These are phyloP conservation scores for Pararge aegeria DNA, from an alignment of 1,140 invertebrate genomes.

Conservation along the genomic window DNA sequence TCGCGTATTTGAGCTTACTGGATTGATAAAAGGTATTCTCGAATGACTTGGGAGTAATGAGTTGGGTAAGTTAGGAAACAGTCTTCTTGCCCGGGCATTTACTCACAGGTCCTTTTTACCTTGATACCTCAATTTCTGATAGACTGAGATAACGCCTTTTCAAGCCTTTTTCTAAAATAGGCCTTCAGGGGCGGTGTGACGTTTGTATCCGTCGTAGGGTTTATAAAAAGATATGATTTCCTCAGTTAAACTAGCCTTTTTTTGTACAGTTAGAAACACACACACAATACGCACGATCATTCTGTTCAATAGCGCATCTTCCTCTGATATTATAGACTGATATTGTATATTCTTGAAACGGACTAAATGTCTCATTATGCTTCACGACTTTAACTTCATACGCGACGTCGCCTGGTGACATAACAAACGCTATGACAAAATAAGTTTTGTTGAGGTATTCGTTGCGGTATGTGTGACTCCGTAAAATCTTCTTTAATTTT, in stretches of 20 bases:
- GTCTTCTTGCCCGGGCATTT: too few relatives aligned
- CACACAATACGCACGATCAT: constrained; percentile 45
- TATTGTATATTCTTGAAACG: constrained; percentile 41
- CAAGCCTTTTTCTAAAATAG: too few relatives aligned
- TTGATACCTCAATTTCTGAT: too few relatives aligned
- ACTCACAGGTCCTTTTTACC: too few relatives aligned
- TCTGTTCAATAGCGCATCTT: constrained; percentile 41
- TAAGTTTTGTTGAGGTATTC: constrained; percentile 34
- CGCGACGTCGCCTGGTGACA: constrained; percentile 37
- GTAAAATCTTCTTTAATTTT: constrained; percentile 38
- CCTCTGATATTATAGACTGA: constrained; percentile 44
- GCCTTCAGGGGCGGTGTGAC: too few relatives aligned
- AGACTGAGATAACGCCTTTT: too few relatives aligned
- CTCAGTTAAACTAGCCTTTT: constrained; percentile 16
- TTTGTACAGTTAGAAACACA: constrained; percentile 44
- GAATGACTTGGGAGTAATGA: too few relatives aligned
- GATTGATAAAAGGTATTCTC: too few relatives aligned
- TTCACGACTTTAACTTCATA: constrained; percentile 47
- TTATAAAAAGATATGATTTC: too few relatives aligned
- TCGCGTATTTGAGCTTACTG: too few relatives aligned
- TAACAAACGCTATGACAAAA: constrained; percentile 47
- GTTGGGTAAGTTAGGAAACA: too few relatives aligned
- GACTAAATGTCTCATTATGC: constrained; percentile 26
- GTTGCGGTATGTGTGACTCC: constrained; percentile 43
- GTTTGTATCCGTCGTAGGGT: too few relatives aligned